Percentiles rank a stretch among this genome's conserved stretches.
Conservation (phyloP, 1,140 invertebrate species). For the Lordiphosa collinella region DNA sequence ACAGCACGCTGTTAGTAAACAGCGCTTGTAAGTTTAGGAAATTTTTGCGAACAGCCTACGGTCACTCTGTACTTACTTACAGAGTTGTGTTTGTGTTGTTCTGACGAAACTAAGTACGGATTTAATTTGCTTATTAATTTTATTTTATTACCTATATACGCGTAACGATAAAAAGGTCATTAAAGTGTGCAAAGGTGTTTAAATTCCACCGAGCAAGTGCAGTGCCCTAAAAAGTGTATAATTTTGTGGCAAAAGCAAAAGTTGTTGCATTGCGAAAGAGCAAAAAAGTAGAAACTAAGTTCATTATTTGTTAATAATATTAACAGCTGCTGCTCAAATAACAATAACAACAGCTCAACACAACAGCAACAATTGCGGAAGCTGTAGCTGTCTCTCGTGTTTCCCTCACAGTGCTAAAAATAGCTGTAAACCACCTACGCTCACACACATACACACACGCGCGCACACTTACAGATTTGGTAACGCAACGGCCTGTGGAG, state of each 20-base stretch:
- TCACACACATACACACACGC: constrained; percentile 1
- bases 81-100: too few relatives aligned
- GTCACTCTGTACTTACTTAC: too few relatives aligned
- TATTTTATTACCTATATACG: constrained; percentile 1
- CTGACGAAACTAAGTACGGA: too few relatives aligned
- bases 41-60: too few relatives aligned
- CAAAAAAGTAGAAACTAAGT: neutral
- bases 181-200: neutral
- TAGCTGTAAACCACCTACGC: constrained; percentile 10
- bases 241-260: neutral
- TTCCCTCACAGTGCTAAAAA: constrained; percentile 6
- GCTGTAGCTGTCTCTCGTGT: constrained; percentile 7
- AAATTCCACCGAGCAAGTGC: neutral
- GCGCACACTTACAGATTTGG: neutral
- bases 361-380: constrained; percentile 5
- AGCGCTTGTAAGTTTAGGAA: too few relatives aligned
- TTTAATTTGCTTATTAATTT: neutral
- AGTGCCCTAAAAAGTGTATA: neutral
- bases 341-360: neutral
- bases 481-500: neutral
- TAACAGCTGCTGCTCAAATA: constrained; percentile 1
- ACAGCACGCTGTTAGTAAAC: too few relatives aligned
- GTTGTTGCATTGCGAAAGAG: neutral
- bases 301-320: constrained; percentile 3
- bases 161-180: neutral